Conservation (phyloP, 2,888 invertebrate genomes). For the Drosophila suboccidentalis region DNA sequence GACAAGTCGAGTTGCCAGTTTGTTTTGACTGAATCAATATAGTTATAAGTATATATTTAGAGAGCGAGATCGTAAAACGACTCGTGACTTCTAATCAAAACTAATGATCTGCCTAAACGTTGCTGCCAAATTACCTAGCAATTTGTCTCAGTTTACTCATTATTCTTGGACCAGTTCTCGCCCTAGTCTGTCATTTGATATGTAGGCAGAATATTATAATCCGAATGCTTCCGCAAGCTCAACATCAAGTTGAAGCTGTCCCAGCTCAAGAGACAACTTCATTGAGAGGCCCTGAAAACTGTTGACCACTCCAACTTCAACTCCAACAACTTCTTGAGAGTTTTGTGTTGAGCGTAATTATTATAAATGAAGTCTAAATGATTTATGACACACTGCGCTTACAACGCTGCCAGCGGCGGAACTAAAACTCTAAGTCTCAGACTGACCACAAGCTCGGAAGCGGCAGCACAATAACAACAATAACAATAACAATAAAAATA, state of each 20-base stretch:
- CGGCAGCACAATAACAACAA: constrained; percentile 16
- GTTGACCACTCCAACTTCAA: constrained; percentile 47
- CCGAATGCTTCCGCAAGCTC: constrained; percentile 67
- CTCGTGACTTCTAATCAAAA: constrained; percentile 56
- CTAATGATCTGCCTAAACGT: constrained; percentile 57
- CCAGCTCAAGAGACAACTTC: constrained; percentile 58
- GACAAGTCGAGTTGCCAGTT: constrained; percentile 20
- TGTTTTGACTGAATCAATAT: constrained; percentile 14
- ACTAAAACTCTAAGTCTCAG: constrained; percentile 41
- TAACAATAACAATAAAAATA: constrained; percentile 23
- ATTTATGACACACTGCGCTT: constrained; percentile 74
- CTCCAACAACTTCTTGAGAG: constrained; percentile 27
- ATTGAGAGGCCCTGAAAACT: constrained; percentile 67
- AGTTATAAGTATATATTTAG: neutral
- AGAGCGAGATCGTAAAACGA: constrained; percentile 24
- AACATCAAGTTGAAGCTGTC: constrained; percentile 22
- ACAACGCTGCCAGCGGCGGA: constrained; percentile 67
- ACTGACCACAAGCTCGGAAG: constrained; percentile 57
- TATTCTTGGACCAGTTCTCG: constrained; percentile 16
- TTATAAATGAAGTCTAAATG: constrained; percentile 78
- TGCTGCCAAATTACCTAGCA: constrained; percentile 35
- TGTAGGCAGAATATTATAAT: constrained; percentile 21
- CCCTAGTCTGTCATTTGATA: constrained; percentile 15
- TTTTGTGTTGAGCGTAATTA: constrained; percentile 64
- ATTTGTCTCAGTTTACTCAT: constrained; percentile 31